Evolutionary conservation across 2,797 vertebrate species (phyloP).

Genomic region (Toxotes lorentzi): DNA sequence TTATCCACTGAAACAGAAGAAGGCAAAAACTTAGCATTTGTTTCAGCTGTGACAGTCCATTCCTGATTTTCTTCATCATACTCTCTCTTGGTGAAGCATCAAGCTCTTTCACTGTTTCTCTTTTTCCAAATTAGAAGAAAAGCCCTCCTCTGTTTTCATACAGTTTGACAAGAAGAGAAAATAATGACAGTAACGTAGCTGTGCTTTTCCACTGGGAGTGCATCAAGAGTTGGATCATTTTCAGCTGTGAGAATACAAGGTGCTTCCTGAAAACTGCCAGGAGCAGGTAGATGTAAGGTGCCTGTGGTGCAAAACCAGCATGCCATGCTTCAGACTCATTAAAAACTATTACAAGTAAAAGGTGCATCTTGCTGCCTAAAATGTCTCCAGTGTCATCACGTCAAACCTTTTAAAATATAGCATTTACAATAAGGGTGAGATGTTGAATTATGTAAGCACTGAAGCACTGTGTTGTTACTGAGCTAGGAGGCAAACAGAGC

Average conservation of each 20-base stretch:
- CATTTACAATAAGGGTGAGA: constrained; percentile 16
- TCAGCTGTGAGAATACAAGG: constrained; percentile 28
- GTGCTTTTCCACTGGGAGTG: constrained; percentile 33
- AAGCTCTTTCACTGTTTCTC: constrained; percentile 16
- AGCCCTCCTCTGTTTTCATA: constrained; percentile 27
- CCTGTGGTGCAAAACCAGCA: constrained; percentile 34
- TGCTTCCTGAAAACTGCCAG: constrained; percentile 40
- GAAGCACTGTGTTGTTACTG: constrained; percentile 28
- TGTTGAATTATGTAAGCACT: constrained; percentile 36
- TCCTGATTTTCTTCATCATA: no score
- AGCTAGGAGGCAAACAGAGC: constrained; percentile 34
- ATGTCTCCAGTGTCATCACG: constrained; percentile 17
- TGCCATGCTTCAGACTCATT: constrained; percentile 45
- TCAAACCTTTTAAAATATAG: constrained; percentile 21
- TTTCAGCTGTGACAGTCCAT: no score
- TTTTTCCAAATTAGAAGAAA: constrained; percentile 35
- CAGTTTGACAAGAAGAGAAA: constrained; percentile 46
- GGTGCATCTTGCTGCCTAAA: constrained; percentile 18
- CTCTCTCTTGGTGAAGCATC: neutral
- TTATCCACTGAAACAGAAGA: no score
- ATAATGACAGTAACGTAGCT: constrained; percentile 28
- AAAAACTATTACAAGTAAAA: constrained; percentile 46
- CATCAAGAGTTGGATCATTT: constrained; percentile 42
- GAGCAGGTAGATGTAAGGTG: constrained; percentile 27
- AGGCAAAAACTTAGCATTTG: no score